These are phyloP conservation scores for Coryphaenoides rupestris DNA, from an alignment of 2,113 vertebrate species.

Conservation along the genomic window DNA sequence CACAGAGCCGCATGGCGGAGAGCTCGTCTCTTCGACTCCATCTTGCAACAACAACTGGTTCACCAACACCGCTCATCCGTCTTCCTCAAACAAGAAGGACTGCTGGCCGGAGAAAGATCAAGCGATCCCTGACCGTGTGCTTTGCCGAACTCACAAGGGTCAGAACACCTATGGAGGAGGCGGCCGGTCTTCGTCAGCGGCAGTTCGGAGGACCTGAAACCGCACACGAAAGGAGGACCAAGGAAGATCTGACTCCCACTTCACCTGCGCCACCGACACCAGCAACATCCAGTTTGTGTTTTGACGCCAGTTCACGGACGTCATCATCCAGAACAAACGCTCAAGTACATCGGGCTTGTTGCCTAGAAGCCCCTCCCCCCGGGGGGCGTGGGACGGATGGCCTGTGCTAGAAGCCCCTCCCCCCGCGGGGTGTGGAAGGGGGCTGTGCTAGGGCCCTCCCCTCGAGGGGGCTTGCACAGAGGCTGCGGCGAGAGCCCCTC, in stretches of 20 bases:
- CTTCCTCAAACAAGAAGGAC: conserved; percentile 99
- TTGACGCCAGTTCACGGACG: conserved; percentile 98
- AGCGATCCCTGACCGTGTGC: conserved; percentile 95
- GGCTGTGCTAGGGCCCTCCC: background rate
- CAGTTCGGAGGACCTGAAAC: conserved; percentile 99
- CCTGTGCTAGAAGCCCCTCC: too few relatives aligned
- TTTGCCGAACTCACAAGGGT: conserved; percentile 97
- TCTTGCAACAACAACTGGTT: conserved; percentile 99
- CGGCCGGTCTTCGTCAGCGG: conserved; percentile 95
- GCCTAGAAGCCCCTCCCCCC: conserved; percentile 68
- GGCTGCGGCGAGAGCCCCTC: conserved; percentile 35
- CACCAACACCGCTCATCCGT: conserved; percentile 99
- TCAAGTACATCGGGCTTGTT: conserved; percentile 99
- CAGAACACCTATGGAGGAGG: conserved; percentile 98
- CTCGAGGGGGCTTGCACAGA: background rate
- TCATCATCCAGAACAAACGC: conserved; percentile 99
- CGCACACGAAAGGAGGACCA: conserved; percentile 99
- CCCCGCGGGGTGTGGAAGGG: background rate
- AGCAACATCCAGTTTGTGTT: conserved; percentile 99
- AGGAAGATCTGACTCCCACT: conserved; percentile 99
- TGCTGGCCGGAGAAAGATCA: conserved; percentile 98
- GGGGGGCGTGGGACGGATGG: conserved; percentile 21
- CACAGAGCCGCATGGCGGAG: conserved; percentile 97
- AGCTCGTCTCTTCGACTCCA: conserved; percentile 98
- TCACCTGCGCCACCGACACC: conserved; percentile 83